These are phyloP conservation scores for Zaprionus inermis DNA, from an alignment of 1,140 invertebrate species.

Conservation along the genomic window DNA sequence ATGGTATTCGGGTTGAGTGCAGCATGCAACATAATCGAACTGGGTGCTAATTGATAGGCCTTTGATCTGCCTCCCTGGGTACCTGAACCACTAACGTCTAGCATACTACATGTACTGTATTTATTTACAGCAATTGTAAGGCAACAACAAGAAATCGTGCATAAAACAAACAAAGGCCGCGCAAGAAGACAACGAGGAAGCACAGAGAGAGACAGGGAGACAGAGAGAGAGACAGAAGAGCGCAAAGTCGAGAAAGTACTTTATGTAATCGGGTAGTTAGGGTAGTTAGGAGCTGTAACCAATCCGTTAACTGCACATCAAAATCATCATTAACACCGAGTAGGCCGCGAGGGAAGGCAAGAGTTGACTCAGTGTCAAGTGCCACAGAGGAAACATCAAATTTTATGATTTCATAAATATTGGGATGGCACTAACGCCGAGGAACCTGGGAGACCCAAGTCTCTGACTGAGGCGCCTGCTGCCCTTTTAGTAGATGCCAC, in stretches of 20 bases:
- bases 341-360: constrained; percentile 2
- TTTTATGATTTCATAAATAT: constrained; percentile 84
- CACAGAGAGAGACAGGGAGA: not conserved
- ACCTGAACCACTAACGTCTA: constrained; percentile 9
- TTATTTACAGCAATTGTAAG: constrained; percentile 79
- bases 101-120: constrained; percentile 42
- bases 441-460: too few relatives aligned
- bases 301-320: constrained; percentile 82
- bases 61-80: constrained; percentile 63
- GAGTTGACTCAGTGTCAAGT: constrained; percentile 67
- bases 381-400: constrained; percentile 79
- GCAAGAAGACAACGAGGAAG: constrained; percentile 12
- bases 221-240: constrained; percentile 3
- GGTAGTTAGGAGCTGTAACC: constrained; percentile 50
- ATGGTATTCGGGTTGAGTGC: constrained; percentile 46
- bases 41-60: constrained; percentile 78
- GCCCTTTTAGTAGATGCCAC: constrained; percentile 13
- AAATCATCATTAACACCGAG: constrained; percentile 80
- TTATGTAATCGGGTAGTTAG: constrained; percentile 65
- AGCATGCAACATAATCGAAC: constrained; percentile 80
- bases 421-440: constrained; percentile 27
- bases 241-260: constrained; percentile 47
- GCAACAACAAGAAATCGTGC: constrained; percentile 69
- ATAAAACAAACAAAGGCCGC: constrained; percentile 70
- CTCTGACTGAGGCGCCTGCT: constrained; percentile 2